phyloP scores from a whole-genome alignment of 2,797 vertebrate species.

The Epinephelus malabaricus region DNA sequence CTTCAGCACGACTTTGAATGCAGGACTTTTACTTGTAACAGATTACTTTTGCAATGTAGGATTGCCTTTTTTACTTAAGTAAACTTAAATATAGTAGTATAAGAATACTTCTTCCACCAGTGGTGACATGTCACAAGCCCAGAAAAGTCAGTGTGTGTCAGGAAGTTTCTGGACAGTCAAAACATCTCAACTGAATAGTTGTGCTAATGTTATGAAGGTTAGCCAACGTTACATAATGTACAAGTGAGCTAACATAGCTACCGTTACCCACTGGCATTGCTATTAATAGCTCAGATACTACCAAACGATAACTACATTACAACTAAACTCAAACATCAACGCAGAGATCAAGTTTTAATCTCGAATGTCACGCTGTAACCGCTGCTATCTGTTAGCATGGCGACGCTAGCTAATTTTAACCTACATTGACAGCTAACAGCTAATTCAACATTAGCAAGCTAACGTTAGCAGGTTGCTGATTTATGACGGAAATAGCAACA shows the following conservation, averaged over 20 bases:
- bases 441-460: slow-evolving; percentile 13
- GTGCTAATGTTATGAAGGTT: not conserved
- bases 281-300: not conserved
- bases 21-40: no score
- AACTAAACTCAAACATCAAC: not conserved
- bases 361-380: fast-evolving
- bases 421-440: not conserved
- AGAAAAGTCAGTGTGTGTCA: slow-evolving; percentile 11
- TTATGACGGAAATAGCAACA: not conserved
- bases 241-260: not conserved
- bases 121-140: no score
- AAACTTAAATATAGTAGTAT: no score
- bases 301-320: not conserved
- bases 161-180: slow-evolving; percentile 42
- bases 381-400: not conserved
- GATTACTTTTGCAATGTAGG: no score
- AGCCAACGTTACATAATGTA: no score
- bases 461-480: slow-evolving; percentile 46
- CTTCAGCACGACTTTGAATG: no score
- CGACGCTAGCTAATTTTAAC: not conserved
- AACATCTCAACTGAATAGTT: not conserved
- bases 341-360: not conserved
- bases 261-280: not conserved
- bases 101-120: no score
- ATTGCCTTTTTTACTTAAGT: no score